Evolutionary conservation across 1,140 invertebrate species (phyloP).

Genomic region (Geopemphigus sp.): DNA sequence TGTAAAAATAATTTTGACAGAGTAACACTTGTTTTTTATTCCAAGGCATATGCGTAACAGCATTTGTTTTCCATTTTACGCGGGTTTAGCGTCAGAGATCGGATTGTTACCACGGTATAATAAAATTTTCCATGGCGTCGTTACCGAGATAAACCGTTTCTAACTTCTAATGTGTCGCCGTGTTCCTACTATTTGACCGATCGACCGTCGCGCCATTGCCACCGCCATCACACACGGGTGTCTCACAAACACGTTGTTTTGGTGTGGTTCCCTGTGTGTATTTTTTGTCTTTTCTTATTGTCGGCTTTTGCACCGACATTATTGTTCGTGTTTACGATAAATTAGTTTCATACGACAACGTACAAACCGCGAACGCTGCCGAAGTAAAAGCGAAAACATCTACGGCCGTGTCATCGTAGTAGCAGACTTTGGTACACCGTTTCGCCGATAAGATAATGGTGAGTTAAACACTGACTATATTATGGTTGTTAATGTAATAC

Average conservation of each 20-base stretch:
- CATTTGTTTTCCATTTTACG: too few species aligned
- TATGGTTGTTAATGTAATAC: neutral
- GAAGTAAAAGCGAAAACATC: neutral
- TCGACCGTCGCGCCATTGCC: neutral
- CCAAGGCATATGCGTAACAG: too few species aligned
- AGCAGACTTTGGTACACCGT: neutral
- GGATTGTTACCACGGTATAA: neutral
- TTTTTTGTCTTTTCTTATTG: neutral
- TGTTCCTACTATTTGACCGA: neutral
- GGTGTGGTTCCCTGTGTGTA: neutral
- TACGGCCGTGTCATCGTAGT: neutral
- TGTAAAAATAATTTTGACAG: too few species aligned
- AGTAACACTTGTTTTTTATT: too few species aligned
- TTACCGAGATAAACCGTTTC: neutral
- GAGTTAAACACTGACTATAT: slow-evolving; percentile 9
- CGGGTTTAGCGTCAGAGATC: too few species aligned
- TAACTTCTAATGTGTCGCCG: neutral
- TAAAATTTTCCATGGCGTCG: neutral
- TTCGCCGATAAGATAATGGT: slow-evolving; percentile 21
- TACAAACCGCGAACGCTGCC: neutral
- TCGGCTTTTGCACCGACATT: neutral
- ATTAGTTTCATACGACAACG: neutral
- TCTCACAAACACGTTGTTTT: slow-evolving; percentile 5
- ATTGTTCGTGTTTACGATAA: neutral
- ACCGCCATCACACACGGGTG: neutral